Evolutionary conservation across 2,113 vertebrate species (phyloP).

Genomic region (Bujurquina vittata): DNA sequence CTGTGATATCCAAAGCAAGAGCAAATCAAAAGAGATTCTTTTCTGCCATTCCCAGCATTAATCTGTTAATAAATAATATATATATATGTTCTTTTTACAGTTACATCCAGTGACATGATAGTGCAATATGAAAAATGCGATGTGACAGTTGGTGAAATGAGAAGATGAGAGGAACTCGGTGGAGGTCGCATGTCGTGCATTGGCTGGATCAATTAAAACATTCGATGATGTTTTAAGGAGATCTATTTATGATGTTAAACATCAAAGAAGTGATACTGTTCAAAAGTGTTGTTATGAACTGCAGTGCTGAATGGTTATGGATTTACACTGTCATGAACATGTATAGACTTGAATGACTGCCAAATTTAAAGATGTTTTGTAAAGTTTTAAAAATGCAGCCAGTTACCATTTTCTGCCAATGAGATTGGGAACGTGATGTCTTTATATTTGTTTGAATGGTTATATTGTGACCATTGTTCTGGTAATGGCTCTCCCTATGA

Average conservation of each 20-base stretch:
- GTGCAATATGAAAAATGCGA: conserved; percentile 65
- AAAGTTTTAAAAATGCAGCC: conserved; percentile 36
- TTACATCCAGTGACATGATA: conserved; percentile 47
- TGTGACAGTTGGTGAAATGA: conserved; percentile 27
- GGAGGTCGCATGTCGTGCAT: background rate
- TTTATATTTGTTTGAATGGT: conserved; percentile 52
- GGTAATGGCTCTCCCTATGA: conserved; percentile 66
- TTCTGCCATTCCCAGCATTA: conserved; percentile 48
- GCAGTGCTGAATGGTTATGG: conserved; percentile 31
- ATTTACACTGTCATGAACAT: conserved; percentile 40
- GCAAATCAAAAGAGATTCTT: conserved; percentile 27
- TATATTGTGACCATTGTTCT: conserved; percentile 59
- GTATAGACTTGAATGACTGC: conserved; percentile 34
- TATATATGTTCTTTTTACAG: conserved; percentile 55
- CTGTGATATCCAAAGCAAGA: conserved; percentile 66
- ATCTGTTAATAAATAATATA: conserved; percentile 53
- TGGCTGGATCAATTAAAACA: conserved; percentile 11
- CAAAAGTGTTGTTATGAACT: conserved; percentile 20
- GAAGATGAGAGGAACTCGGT: background rate
- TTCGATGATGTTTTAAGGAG: conserved; percentile 2
- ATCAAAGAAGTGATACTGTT: conserved; percentile 19
- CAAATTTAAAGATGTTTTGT: conserved; percentile 41
- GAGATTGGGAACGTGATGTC: conserved; percentile 57
- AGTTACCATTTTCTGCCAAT: conserved; percentile 51
- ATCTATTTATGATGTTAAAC: conserved; percentile 35